Percentiles rank a stretch among this genome's conserved stretches.
phyloP scores from a whole-genome alignment of 1,140 invertebrate genomes.

The Sitobion miscanthi region DNA sequence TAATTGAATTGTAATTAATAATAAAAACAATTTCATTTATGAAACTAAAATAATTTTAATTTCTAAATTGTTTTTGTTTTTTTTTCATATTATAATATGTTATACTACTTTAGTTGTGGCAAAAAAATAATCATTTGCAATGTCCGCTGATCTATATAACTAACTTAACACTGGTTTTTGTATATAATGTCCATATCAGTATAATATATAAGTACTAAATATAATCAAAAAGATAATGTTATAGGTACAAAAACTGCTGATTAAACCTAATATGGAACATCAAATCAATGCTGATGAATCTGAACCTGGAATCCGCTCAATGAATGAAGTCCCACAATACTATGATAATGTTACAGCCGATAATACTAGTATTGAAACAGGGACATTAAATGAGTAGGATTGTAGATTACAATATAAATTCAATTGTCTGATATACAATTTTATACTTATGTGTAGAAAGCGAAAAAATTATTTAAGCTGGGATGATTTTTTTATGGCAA shows the following conservation, averaged over 20 bases:
- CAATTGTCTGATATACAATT: neutral
- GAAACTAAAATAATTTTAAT: too few relatives aligned
- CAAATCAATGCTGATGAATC: neutral
- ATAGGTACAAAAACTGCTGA: neutral
- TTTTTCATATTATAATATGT: too few relatives aligned
- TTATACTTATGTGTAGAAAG: slow-evolving; percentile 31
- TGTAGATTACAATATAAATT: neutral
- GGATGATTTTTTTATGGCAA: slow-evolving; percentile 95
- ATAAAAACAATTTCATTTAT: too few relatives aligned
- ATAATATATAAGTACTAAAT: neutral
- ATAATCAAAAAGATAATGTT: neutral
- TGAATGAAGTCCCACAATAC: neutral
- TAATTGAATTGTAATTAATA: too few relatives aligned
- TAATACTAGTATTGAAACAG: neutral
- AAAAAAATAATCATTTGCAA: too few relatives aligned
- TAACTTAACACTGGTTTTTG: neutral
- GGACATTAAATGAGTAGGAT: neutral
- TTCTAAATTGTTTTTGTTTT: too few relatives aligned
- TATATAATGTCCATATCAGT: neutral
- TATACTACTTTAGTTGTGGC: too few relatives aligned
- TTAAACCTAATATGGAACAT: neutral
- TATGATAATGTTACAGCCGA: neutral
- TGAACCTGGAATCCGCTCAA: neutral
- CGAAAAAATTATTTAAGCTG: slow-evolving; percentile 67
- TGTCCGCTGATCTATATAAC: neutral